Base-by-base conservation (phyloP, 2,113 vertebrate species). In the Monarcha castaneiventris region DNA sequence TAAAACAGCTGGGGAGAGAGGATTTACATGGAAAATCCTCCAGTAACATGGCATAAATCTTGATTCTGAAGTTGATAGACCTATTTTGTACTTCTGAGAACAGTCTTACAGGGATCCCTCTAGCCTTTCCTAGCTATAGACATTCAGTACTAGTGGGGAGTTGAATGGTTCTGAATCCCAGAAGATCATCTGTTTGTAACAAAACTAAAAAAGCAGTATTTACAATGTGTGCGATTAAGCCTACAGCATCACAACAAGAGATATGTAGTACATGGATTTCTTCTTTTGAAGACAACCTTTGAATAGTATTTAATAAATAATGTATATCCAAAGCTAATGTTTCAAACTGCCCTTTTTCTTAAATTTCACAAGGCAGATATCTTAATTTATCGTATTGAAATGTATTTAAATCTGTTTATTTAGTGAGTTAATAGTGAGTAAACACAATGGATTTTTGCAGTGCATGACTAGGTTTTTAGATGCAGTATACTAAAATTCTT, bases 301-400 rank as follows among this genome's bases (percentile, higher is more conserved):
- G 76, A 92, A 64, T n/a, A 72, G 32, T 66, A 39, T 88, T 84
- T 91, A 89, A 91, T 96, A 91, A 95, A 82, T 95, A 82, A 91
- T 89, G 37, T 72, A 37, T 72, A 66, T 33, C 11, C 27, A 61
- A 79, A 84, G 46, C 41, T 88, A n/a, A 68, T 64, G 37, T 83
- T 91, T 61, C 46, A 32, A 78, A 52, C 55, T 12, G 0, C 54
- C 22, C 27, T 90, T 80, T 93, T 89, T 52, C 51, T 62, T 79
- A 62, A 83, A 96, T 62, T 62, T 92, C 63, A 78, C 44, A 58
- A 73, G 25, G 52, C 26, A 39, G 66, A 4, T 89, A 33, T 46
- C 52, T 92, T 91, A 13, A 78, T 93, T 96, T 68, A 41, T 77
- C 63, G 33, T 51, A 62, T 8, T 63, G 43, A 87, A 87, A 75